phyloP scores from a whole-genome alignment of 2,888 invertebrate species.

The Rugalucina vietnamica region DNA sequence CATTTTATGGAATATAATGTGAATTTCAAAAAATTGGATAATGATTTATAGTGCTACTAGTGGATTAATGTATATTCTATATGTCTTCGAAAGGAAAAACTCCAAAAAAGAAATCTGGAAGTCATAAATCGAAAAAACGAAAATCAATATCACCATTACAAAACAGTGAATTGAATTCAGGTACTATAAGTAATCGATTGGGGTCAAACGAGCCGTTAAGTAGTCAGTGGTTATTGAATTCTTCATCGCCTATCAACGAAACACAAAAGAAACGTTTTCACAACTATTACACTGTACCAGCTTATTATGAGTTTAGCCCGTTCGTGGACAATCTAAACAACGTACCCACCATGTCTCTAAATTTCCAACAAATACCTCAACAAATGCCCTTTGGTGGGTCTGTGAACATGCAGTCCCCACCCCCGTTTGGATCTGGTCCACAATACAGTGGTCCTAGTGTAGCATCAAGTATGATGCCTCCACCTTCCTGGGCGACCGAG shows the following conservation, averaged over 20 bases:
- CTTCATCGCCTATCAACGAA: neutral
- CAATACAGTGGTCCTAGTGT: neutral
- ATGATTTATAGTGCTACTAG: neutral
- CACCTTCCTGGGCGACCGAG: conserved; percentile 13
- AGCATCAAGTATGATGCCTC: neutral
- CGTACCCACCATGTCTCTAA: neutral
- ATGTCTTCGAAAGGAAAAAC: neutral
- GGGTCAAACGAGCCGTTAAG: neutral
- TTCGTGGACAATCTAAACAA: neutral
- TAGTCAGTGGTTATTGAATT: neutral
- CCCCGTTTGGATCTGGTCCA: neutral
- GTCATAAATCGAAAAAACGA: neutral
- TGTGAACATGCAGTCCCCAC: neutral
- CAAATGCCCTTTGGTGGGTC: neutral
- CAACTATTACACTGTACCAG: neutral
- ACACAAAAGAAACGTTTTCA: conserved; percentile 6
- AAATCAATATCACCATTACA: neutral
- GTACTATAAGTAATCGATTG: neutral
- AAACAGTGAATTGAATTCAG: neutral
- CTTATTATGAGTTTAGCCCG: neutral
- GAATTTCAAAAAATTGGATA: neutral
- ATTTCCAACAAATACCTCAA: neutral
- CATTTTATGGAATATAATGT: neutral
- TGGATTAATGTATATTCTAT: neutral
- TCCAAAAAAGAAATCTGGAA: neutral